Evolutionary conservation across 2,113 vertebrate genomes (phyloP).

Genomic region (Platycercus adscitus): DNA sequence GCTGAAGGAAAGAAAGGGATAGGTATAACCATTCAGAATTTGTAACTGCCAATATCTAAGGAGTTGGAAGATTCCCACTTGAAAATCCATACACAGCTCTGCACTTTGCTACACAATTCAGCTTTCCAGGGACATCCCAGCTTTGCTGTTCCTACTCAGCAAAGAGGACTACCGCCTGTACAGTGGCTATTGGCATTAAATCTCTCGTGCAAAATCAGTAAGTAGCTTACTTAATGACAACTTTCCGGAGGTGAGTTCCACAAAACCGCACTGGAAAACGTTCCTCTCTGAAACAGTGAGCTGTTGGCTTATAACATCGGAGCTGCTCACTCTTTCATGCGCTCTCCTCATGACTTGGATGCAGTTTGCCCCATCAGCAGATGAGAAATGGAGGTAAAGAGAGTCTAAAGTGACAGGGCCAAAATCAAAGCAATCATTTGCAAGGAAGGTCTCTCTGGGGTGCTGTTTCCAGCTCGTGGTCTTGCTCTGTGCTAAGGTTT

Average conservation of each 20-base stretch:
- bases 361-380: background rate
- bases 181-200: background rate
- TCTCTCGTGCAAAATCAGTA: background rate
- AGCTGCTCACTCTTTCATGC: background rate
- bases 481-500: background rate
- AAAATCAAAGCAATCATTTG: background rate
- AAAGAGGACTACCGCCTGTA: accelerated
- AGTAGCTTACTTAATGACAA: background rate
- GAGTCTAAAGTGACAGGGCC: background rate
- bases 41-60: accelerated
- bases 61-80: background rate
- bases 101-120: background rate
- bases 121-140: background rate
- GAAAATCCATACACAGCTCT: background rate
- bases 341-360: background rate
- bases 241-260: background rate
- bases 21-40: background rate
- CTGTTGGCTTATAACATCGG: accelerated
- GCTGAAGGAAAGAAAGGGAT: background rate
- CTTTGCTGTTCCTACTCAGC: background rate
- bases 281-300: background rate
- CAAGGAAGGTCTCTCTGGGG: background rate
- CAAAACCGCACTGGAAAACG: background rate
- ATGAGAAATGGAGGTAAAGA: background rate
- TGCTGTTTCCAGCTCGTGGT: accelerated